Percentiles rank a stretch among this genome's conserved stretches.
These are phyloP conservation scores for Zophobas atratus DNA, from an alignment of 1,140 invertebrate genomes.

Conservation along the genomic window DNA sequence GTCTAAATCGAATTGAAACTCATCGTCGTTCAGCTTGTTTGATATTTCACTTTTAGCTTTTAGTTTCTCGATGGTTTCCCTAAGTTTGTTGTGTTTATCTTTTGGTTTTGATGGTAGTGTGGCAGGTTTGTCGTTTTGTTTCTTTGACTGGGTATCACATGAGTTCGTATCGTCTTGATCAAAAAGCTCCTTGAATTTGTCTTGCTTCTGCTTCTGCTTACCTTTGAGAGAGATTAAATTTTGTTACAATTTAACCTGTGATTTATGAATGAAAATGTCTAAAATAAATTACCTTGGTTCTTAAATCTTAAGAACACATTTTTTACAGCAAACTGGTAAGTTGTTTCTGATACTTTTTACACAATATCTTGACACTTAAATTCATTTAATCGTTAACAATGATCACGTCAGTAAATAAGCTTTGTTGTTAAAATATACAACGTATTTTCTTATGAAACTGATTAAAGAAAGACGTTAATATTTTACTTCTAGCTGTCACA, in stretches of 20 bases:
- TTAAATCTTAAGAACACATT: no score
- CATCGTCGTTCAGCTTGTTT: conserved; percentile 61
- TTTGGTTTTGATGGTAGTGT: conserved; percentile 67
- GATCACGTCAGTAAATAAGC: no score
- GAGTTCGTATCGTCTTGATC: conserved; percentile 33
- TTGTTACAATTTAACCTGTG: not conserved
- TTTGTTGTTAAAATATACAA: no score
- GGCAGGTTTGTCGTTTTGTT: conserved; percentile 29
- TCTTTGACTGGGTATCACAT: conserved; percentile 15
- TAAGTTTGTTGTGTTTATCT: conserved; percentile 73
- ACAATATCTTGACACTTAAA: no score
- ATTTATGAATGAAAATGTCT: not conserved
- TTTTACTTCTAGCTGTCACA: no score
- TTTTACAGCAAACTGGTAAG: no score
- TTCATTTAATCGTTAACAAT: no score
- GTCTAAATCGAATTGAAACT: conserved; percentile 56
- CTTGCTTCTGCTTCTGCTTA: conserved; percentile 40
- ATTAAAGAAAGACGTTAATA: no score
- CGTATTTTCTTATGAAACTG: no score
- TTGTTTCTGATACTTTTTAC: no score
- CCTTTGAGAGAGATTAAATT: conserved; percentile 2
- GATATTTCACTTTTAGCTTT: conserved; percentile 75
- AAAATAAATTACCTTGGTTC: no score
- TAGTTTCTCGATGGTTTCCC: conserved; percentile 76
- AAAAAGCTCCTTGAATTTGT: conserved; percentile 42